Conservation (phyloP, 2,113 vertebrate genomes). For the Suricata suricatta region DNA sequence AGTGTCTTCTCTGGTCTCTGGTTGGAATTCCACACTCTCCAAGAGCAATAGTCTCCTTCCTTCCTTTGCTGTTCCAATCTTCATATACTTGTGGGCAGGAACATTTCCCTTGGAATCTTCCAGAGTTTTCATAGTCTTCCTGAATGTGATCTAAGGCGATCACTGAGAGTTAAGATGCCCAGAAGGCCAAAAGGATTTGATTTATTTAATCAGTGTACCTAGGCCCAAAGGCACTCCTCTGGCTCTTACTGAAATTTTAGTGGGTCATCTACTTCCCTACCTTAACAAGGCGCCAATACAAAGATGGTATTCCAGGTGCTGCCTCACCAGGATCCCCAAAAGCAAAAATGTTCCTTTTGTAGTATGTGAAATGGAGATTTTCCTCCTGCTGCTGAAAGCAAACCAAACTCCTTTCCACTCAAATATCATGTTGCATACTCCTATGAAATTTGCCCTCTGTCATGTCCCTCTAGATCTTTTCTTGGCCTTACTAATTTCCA, state of each 20-base stretch:
- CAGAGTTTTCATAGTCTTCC: slow-evolving; percentile 56
- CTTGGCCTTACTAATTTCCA: slow-evolving; percentile 55
- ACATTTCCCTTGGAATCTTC: slow-evolving; percentile 41
- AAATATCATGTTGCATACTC: slow-evolving; percentile 42
- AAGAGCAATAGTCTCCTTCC: slow-evolving; percentile 49
- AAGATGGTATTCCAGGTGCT: slow-evolving; percentile 22
- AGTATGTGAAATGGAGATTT: slow-evolving; percentile 1
- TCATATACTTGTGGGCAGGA: slow-evolving; percentile 37
- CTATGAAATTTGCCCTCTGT: slow-evolving; percentile 53
- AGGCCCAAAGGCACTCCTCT: not conserved
- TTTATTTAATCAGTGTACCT: slow-evolving; percentile 4
- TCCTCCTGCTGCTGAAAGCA: slow-evolving; percentile 49
- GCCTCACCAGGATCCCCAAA: not conserved
- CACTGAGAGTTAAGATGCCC: slow-evolving; percentile 2
- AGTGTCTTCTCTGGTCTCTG: slow-evolving; percentile 29
- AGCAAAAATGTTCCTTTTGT: not conserved
- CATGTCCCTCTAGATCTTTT: slow-evolving; percentile 61
- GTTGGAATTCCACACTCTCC: slow-evolving; percentile 47
- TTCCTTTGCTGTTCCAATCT: slow-evolving; percentile 38
- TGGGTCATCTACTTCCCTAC: not conserved
- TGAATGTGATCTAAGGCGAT: slow-evolving; percentile 47
- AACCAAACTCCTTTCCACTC: slow-evolving; percentile 51
- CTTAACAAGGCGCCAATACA: not conserved
- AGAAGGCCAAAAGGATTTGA: slow-evolving; percentile 48
- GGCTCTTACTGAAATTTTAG: slow-evolving; percentile 10